A percentile compares a stretch with the other conserved stretches of the same genome.
Evolutionary conservation across 2,888 invertebrate genomes (phyloP).

Genomic region (Sepiola atlantica): DNA sequence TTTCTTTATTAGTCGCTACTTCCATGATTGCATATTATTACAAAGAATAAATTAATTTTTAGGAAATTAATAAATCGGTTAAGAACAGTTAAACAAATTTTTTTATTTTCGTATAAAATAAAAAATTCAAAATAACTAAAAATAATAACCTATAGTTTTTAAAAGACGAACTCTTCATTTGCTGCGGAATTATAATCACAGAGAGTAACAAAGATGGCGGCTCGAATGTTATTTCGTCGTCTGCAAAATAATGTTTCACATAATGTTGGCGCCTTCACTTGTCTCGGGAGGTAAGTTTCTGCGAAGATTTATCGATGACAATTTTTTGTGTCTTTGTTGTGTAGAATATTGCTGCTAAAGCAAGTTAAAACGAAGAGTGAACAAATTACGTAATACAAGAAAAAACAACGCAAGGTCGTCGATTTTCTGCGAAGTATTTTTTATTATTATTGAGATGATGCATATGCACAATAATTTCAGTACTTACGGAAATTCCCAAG

Average conservation of each 20-base stretch:
- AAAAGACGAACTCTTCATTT: neutral
- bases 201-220: neutral
- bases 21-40: too few relatives aligned
- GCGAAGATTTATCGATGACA: neutral
- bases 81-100: neutral
- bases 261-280: neutral
- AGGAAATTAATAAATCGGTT: neutral
- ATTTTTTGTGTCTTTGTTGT: neutral
- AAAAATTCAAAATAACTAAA: neutral
- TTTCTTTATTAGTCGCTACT: too few relatives aligned
- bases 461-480: too few relatives aligned
- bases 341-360: neutral
- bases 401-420: neutral
- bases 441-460: too few relatives aligned
- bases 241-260: neutral
- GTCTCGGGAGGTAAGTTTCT: neutral
- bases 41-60: neutral
- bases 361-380: neutral
- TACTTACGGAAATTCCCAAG: too few relatives aligned
- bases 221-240: conserved; percentile 20
- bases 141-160: neutral
- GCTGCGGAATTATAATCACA: neutral
- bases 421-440: too few relatives aligned
- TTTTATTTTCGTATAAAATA: neutral
- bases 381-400: neutral